Evolutionary conservation across 2,888 invertebrate species (phyloP).

Genomic region (Morpho deidamia): DNA sequence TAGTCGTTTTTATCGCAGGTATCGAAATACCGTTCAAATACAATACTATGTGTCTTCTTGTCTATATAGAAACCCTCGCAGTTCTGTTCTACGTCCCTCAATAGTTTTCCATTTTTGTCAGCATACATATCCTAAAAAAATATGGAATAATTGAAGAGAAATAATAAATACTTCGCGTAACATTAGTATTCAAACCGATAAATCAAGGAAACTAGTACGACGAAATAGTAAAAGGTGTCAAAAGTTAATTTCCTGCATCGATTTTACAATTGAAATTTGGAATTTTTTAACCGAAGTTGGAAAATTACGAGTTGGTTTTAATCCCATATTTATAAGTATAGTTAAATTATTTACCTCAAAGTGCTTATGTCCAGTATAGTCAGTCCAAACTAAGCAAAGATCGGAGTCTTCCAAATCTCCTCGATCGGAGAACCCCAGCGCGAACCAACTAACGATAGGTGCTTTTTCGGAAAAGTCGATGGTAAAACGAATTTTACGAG

Average conservation of each 20-base stretch:
- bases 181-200: no score
- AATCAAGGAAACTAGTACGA: no score
- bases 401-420: conserved; percentile 87
- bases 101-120: conserved; percentile 81
- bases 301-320: background rate
- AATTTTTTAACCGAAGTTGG: no score
- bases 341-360: conserved; percentile 48
- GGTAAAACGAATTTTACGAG: conserved; percentile 62
- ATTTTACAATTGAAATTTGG: no score
- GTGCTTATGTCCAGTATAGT: conserved; percentile 80
- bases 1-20: conserved; percentile 93
- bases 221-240: no score
- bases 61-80: conserved; percentile 80
- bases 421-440: conserved; percentile 90
- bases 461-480: conserved; percentile 66
- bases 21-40: conserved; percentile 88
- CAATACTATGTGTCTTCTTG: conserved; percentile 82
- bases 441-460: conserved; percentile 84
- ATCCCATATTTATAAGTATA: background rate
- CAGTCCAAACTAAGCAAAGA: conserved; percentile 88
- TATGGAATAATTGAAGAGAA: background rate
- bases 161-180: no score
- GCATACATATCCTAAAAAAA: conserved; percentile 84
- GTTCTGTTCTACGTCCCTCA: conserved; percentile 85
- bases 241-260: no score